phyloP scores from a whole-genome alignment of 1,140 invertebrate species.

The Gonioctena quinquepunctata region DNA sequence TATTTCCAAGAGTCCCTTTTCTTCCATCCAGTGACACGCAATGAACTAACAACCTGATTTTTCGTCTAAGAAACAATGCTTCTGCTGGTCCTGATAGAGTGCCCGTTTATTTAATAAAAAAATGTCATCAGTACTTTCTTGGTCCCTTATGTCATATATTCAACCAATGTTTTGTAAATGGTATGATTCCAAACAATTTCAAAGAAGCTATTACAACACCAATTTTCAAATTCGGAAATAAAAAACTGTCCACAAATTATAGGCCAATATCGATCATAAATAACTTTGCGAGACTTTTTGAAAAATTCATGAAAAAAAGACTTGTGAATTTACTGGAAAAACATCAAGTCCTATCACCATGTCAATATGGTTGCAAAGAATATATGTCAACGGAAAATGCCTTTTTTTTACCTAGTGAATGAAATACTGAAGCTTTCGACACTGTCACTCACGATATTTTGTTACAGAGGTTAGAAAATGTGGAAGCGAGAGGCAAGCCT shows the following conservation, averaged over 20 bases:
- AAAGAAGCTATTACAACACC: not conserved
- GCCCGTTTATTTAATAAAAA: not conserved
- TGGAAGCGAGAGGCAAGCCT: not conserved
- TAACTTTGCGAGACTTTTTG: not conserved
- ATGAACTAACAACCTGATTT: conserved; percentile 1
- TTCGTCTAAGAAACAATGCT: not conserved
- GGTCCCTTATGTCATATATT: not conserved
- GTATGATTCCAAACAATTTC: not conserved
- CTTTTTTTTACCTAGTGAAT: too few relatives aligned
- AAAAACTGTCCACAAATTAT: not conserved
- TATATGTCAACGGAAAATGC: too few relatives aligned
- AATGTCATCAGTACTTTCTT: not conserved
- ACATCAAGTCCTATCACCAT: too few relatives aligned
- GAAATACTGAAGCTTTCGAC: too few relatives aligned
- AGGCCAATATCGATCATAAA: not conserved
- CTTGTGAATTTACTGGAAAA: too few relatives aligned
- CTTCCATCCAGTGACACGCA: not conserved
- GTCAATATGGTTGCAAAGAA: too few relatives aligned
- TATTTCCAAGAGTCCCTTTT: not conserved
- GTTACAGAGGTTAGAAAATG: conserved; percentile 7
- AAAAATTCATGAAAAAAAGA: not conserved
- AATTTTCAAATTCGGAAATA: not conserved
- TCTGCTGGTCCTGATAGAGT: not conserved
- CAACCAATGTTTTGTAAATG: not conserved
- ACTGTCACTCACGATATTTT: not conserved